These are phyloP conservation scores for Pelecanus crispus DNA, from an alignment of 2,113 vertebrate genomes.

Conservation along the genomic window DNA sequence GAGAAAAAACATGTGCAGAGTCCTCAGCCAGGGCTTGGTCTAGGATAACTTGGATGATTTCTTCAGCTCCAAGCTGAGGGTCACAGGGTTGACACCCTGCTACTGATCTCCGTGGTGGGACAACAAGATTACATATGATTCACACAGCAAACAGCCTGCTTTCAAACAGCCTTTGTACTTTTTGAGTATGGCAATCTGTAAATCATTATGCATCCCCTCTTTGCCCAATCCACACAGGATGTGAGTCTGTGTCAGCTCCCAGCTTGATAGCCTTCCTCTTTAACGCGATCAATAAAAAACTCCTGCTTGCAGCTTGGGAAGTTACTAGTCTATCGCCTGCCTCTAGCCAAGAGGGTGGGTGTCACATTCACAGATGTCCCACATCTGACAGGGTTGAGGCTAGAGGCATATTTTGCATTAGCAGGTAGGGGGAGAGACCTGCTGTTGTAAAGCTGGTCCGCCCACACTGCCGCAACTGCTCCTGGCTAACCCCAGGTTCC, in stretches of 20 bases:
- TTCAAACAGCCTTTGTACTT: conserved; percentile 52
- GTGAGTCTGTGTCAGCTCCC: conserved; percentile 34
- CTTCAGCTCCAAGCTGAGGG: not conserved
- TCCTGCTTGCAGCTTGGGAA: conserved; percentile 7
- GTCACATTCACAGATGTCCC: not conserved
- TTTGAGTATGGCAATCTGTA: not conserved
- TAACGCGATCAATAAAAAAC: not conserved
- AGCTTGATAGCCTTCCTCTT: conserved; percentile 42
- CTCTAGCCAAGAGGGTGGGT: not conserved
- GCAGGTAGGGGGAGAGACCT: not conserved
- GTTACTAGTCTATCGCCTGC: not conserved
- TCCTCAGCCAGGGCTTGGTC: not conserved
- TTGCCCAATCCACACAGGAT: conserved; percentile 45
- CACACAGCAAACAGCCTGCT: not conserved
- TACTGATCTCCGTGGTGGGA: not conserved
- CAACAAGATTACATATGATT: not conserved
- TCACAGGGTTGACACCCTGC: not conserved
- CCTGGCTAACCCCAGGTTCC: not conserved
- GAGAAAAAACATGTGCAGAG: not conserved
- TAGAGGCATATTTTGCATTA: not conserved
- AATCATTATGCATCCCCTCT: conserved; percentile 46
- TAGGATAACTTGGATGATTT: not conserved
- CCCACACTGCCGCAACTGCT: not conserved
- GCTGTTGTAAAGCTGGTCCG: not conserved
- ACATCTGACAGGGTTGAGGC: not conserved